phyloP scores from a whole-genome alignment of 2,797 vertebrate species.

The Sebastes matsubarae region DNA sequence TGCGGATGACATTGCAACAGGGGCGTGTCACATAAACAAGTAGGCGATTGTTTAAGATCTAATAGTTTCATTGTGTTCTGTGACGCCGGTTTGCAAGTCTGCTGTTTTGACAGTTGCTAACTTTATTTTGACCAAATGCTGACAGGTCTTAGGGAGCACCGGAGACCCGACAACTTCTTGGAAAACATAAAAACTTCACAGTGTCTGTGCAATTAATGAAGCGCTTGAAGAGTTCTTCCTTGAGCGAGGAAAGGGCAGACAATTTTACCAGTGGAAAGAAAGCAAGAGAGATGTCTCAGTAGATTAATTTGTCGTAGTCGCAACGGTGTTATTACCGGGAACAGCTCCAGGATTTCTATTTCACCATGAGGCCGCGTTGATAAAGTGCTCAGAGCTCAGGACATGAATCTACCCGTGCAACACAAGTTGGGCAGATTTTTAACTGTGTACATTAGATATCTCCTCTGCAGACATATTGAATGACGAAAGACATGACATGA shows the following conservation, averaged over 20 bases:
- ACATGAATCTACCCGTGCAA: conserved; percentile 68
- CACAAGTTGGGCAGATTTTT: conserved; percentile 65
- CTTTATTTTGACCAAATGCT: conserved; percentile 56
- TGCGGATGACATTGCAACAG: conserved; percentile 45
- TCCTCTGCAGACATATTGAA: conserved; percentile 78
- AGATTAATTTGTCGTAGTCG: conserved; percentile 66
- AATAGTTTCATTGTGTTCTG: conserved; percentile 30
- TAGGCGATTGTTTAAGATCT: conserved; percentile 50
- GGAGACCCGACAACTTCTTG: conserved; percentile 48
- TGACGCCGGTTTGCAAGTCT: not conserved
- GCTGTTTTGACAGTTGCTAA: conserved; percentile 66
- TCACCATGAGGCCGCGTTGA: conserved; percentile 63
- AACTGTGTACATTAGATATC: conserved; percentile 75
- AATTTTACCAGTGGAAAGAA: conserved; percentile 63
- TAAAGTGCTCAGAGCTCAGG: conserved; percentile 61
- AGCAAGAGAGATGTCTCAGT: conserved; percentile 64
- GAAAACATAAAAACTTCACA: conserved; percentile 60
- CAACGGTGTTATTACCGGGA: conserved; percentile 63
- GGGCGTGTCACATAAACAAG: conserved; percentile 52
- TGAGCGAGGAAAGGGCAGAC: conserved; percentile 54
- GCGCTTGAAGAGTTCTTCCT: conserved; percentile 54
- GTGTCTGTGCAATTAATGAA: conserved; percentile 64
- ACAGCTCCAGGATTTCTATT: conserved; percentile 72
- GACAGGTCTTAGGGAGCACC: conserved; percentile 35
- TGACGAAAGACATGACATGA: conserved; percentile 80